A percentile compares a stretch with the other conserved stretches of the same genome.
phyloP scores from a whole-genome alignment of 1,140 invertebrate species.

The Cecropterus lyciades region DNA sequence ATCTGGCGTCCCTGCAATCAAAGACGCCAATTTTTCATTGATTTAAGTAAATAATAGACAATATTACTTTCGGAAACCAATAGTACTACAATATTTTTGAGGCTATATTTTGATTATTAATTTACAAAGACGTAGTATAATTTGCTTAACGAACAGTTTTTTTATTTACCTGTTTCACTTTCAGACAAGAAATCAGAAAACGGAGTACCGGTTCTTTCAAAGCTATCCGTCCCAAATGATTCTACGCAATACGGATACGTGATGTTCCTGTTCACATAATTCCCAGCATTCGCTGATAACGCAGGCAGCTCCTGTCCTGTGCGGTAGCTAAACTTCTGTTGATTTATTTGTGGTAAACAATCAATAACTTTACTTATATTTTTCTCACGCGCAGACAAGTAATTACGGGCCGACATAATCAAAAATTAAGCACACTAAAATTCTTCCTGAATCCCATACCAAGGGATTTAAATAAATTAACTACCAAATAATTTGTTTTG shows the following conservation, averaged over 20 bases:
- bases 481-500: slow-evolving; percentile 1
- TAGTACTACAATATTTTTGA: no score
- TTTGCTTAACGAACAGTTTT: no score
- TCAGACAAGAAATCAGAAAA: slow-evolving; percentile 77
- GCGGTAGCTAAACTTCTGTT: slow-evolving; percentile 62
- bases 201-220: slow-evolving; percentile 65
- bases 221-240: slow-evolving; percentile 50
- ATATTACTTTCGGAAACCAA: no score
- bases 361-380: slow-evolving; percentile 67
- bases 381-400: slow-evolving; percentile 70
- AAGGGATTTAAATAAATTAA: slow-evolving; percentile 6
- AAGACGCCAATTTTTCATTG: neutral
- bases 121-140: no score
- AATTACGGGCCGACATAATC: slow-evolving; percentile 77
- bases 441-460: slow-evolving; percentile 13
- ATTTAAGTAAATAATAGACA: no score
- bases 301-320: slow-evolving; percentile 58
- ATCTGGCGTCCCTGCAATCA: slow-evolving; percentile 71
- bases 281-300: slow-evolving; percentile 60
- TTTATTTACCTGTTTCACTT: slow-evolving; percentile 67
- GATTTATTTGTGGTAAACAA: slow-evolving; percentile 70
- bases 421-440: slow-evolving; percentile 19
- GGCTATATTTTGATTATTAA: no score
- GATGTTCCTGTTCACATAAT: slow-evolving; percentile 65
- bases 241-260: slow-evolving; percentile 59